Conservation (phyloP, 2,797 vertebrate species). For the Pangasius mekongensis region DNA sequence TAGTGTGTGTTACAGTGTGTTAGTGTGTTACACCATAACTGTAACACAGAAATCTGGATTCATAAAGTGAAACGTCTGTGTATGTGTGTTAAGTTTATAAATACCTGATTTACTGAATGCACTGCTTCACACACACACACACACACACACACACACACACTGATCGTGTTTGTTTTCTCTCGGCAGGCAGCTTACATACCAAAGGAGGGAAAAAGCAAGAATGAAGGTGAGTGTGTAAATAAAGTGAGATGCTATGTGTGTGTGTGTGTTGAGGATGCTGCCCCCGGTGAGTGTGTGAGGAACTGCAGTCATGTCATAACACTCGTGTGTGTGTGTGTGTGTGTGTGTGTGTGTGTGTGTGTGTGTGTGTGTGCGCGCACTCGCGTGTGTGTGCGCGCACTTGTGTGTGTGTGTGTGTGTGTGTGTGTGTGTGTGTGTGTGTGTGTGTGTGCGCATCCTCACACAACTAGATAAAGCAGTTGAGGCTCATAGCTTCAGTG, state of each 20-base stretch:
- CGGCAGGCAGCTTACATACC: constrained; percentile 84
- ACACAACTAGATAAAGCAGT: too few relatives aligned
- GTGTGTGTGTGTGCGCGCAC: too few relatives aligned
- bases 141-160: not conserved
- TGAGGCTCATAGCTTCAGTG: too few relatives aligned
- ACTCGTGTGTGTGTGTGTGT: not conserved
- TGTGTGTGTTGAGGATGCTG: constrained; percentile 8
- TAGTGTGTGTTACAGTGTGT: too few relatives aligned
- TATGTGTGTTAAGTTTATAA: not conserved
- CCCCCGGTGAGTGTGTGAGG: constrained; percentile 30
- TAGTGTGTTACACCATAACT: too few relatives aligned
- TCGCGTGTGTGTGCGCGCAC: too few relatives aligned
- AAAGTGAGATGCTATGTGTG: not conserved
- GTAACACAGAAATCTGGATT: not conserved
- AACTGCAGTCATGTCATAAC: constrained; percentile 6
- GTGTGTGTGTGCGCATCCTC: too few relatives aligned
- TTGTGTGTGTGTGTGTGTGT: not conserved
- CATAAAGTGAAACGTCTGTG: not conserved
- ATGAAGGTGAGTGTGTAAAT: constrained; percentile 80
- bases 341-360: not conserved
- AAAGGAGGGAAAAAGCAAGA: constrained; percentile 79
- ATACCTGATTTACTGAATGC: not conserved
- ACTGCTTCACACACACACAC: not conserved
- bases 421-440: not conserved
- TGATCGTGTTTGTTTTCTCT: constrained; percentile 50